Evolutionary conservation across 2,113 vertebrate genomes (phyloP), one percentile per base, ranked within the genome.

Genomic region (Oncorhynchus keta): DNA sequence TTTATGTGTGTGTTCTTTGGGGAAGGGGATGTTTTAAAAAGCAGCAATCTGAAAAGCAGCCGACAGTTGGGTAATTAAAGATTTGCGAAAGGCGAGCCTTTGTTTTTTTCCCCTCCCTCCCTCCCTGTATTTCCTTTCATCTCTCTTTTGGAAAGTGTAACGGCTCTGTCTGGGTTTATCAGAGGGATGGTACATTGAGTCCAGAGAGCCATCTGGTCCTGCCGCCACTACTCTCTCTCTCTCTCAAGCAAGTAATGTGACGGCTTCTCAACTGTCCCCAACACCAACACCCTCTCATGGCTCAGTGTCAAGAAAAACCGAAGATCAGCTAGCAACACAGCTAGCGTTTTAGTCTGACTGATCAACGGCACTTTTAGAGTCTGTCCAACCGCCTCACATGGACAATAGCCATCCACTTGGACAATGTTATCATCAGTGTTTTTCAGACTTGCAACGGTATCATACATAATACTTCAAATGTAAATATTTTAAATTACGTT

Each of bases 1-100:
- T 75, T 28, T 72, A 39, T 68, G 5, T 6, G 32, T 77, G 57
- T 74, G 28, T 75, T 81, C 87, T 80, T 86, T 73, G 87, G 84
- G 70, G 51, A 68, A 22, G 59, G 59, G 18, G 59, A 7, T 62
- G n/a, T 62, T 67, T 72, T 75, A 86, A 85, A 89, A 85, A 88
- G 76, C 81, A 80, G 39, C 77, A 26, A 77, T 88, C 77, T 88
- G 85, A 90, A 91, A 89, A 87, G 85, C 88, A 81, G 88, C 84
- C 80, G 90, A 90, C 84, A 90, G 87, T 84, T 85, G 89, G 71
- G 89, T 90, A 91, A 93, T 93, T 92, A 91, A 90, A 93, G 83
- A 87, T 90, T 92, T 87, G 86, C 81, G 86, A 88, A 89, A 83
- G 73, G 82, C 82, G 72, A 87, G 83, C 82, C 76, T 81, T 76